Evolutionary conservation across 2,888 invertebrate species (phyloP), one percentile per base, ranked within the genome.

Genomic region (Drosophila macrospina): DNA sequence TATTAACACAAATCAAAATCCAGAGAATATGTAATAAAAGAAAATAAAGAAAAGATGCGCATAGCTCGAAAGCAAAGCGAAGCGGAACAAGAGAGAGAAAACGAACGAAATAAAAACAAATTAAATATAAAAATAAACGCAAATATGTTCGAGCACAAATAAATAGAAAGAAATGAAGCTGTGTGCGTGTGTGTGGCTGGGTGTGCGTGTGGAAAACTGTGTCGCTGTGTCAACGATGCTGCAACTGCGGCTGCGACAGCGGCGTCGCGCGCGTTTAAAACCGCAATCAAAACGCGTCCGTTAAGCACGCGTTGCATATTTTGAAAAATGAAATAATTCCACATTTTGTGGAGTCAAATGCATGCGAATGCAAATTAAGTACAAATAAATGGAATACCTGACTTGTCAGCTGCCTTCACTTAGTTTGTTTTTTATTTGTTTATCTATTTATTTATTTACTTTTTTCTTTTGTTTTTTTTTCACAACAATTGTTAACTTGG

Each of bases 141-240:
- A 72, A 72, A 78, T 24, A 51, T 62, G 50, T 47, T 47, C 48
- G 42, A 54, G 32, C 47, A 44, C 52, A 68, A 57, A 66, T 39
- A 75, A 76, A 75, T 75, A 57, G 45, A 74, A 74, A 76, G 68
- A 78, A 67, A 71, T 66, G 60, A 65, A 61, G 59, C 54, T 48
- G 50, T 42, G 28, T 34, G 44, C 28, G 34, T 56, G 34, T 64
- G 56, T 45, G 63, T 56, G 64, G 47, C 42, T 59, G 39, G 10
- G 32, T 47, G 37, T 60, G 63, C 55, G 51, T 62, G 67, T 71
- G 76, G 79, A 80, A 86, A 85, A 85, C 86, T 85, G 84, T 85
- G 84, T 86, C 84, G 84, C 76, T 83, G 76, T 86, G 86, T 86
- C 84, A 86, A 81, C 71, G 66, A 66, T 70, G 80, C 78, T 64